Conservation (phyloP, 2,113 vertebrate species). For the Otocyon megalotis region DNA sequence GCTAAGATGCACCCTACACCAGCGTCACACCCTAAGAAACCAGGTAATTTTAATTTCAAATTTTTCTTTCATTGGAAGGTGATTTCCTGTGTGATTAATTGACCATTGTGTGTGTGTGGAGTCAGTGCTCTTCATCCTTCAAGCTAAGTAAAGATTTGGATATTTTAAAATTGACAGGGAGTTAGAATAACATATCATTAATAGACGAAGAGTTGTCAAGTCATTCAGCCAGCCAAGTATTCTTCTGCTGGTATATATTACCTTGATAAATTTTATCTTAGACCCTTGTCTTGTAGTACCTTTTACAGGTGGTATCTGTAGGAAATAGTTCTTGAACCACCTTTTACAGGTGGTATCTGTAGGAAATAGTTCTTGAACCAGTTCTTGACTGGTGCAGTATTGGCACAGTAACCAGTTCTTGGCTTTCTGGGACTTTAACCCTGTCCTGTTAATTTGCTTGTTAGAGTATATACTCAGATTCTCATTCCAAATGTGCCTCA, state of each 20-base stretch:
- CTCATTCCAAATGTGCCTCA: neutral
- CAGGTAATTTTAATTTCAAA: conserved; percentile 89
- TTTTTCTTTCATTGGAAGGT: conserved; percentile 40
- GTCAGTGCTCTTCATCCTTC: conserved; percentile 38
- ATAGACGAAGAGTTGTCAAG: neutral
- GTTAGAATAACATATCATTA: neutral
- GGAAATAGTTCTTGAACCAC: too few relatives aligned
- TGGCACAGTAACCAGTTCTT: neutral
- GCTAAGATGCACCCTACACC: conserved; percentile 98
- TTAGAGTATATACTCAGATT: conserved; percentile 35
- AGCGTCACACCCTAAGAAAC: conserved; percentile 94
- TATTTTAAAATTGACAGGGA: conserved; percentile 44
- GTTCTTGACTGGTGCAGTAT: too few relatives aligned
- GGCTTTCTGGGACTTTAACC: conserved; percentile 45
- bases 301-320: neutral
- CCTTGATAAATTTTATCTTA: neutral
- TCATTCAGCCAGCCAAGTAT: conserved; percentile 17
- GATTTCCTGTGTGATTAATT: neutral
- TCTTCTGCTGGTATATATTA: neutral
- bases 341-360: neutral
- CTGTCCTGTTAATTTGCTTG: neutral
- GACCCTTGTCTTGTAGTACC: neutral
- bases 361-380: neutral
- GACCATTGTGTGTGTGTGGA: neutral
- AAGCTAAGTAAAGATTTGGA: conserved; percentile 50